Evolutionary conservation across 2,113 vertebrate genomes (phyloP), one percentile per base, ranked within the genome.

Genomic region (Eurystomus gularis): DNA sequence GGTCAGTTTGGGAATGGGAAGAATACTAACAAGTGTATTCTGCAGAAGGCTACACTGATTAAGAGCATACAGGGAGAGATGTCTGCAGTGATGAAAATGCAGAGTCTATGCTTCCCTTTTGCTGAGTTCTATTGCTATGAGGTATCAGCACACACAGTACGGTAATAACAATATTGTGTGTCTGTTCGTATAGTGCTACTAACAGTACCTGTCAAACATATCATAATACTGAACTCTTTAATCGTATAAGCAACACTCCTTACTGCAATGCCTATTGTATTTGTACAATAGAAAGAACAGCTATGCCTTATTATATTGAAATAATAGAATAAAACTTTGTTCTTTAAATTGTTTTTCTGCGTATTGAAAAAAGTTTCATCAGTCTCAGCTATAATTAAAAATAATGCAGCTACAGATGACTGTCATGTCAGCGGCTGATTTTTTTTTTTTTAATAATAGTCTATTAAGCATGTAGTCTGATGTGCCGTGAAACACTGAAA

Each of bases 201-300:
- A 90, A 71, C 13, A 2, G 85, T 92, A 93, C 77, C 87, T 97
- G 95, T 96, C 92, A 95, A 86, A 96, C 57, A 35, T 64, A 89
- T 89, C 82, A 86, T 86, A 93, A 91, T 75, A 48, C 66, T 82
- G 44, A 86, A 71, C 94, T 77, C 28, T 86, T 93, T 96, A 92
- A 93, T 92, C 88, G 37, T 86, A 93, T 79, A 88, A 79, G 82
- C 77, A 92, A 49, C 35, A 33, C 69, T 88, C 42, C 82, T 95
- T 82, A 39, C 81, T 83, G 55, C 88, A 94, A 89, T 78, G 65
- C 46, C 83, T 94, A 57, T 96, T 94, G 88, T 84, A 82, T 84
- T 88, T 82, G 39, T 90, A 72, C 70, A 87, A 54, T 82, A 54
- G 57, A 57, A 94, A 73, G 90, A 88, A 77, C 54, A 94, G 65